A percentile compares a stretch with the other conserved stretches of the same genome.
Evolutionary conservation across 2,113 vertebrate species (phyloP).

Genomic region (Anhinga anhinga): DNA sequence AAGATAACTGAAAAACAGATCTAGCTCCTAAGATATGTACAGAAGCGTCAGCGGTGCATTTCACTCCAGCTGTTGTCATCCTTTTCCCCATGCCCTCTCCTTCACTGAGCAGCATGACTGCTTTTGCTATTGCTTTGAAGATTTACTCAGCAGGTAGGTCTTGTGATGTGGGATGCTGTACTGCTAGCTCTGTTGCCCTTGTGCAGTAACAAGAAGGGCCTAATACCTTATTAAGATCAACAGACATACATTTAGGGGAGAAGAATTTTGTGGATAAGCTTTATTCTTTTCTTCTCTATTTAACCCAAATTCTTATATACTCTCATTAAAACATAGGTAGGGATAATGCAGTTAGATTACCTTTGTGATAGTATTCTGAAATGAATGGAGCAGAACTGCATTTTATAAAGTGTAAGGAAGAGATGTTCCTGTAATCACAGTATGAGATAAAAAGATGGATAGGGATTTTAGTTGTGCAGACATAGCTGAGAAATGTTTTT

Average conservation of each 20-base stretch:
- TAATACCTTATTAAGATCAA: neutral
- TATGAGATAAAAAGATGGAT: neutral
- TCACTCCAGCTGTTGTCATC: neutral
- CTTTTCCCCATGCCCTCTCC: neutral
- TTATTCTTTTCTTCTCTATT: neutral
- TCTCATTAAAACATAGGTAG: neutral
- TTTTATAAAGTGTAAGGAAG: neutral
- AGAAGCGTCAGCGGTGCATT: neutral
- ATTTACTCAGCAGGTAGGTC: constrained; percentile 1
- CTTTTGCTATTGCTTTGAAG: neutral
- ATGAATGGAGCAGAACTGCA: neutral
- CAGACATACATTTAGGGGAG: neutral
- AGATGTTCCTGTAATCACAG: neutral
- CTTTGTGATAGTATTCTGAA: neutral
- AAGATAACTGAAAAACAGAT: neutral
- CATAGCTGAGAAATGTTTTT: neutral
- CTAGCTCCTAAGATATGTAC: neutral
- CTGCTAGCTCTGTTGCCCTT: neutral
- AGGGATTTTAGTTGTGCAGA: neutral
- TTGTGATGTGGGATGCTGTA: neutral
- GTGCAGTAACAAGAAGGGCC: neutral
- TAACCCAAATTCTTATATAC: neutral
- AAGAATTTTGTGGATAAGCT: neutral
- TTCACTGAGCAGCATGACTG: neutral
- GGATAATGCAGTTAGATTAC: neutral